Conservation (phyloP, 2,797 vertebrate genomes). For the Heterohyrax brucei region DNA sequence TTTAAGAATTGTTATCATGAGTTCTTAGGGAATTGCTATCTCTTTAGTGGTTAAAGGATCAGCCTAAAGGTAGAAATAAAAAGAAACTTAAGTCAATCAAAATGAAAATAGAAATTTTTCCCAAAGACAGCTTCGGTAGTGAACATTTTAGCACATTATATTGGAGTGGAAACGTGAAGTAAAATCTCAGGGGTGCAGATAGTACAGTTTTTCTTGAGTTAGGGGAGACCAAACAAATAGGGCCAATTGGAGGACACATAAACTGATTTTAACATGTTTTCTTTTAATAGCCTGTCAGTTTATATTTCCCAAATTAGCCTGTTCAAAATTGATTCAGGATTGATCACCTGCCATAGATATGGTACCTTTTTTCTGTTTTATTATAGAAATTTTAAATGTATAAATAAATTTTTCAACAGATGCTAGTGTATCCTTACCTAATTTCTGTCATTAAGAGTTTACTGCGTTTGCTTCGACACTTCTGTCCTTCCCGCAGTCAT, state of each 20-base stretch:
- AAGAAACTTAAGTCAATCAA: constrained; percentile 5
- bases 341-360: background rate
- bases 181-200: background rate
- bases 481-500: background rate
- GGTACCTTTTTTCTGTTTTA: background rate
- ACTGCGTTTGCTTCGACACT: background rate
- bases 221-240: background rate
- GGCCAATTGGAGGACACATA: background rate
- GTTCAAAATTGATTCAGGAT: background rate
- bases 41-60: background rate
- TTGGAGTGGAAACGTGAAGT: background rate
- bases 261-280: background rate
- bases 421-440: background rate
- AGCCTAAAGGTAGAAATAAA: constrained; percentile 27
- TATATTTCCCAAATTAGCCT: background rate
- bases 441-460: constrained; percentile 35
- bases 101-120: constrained; percentile 32
- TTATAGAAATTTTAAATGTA: constrained; percentile 23
- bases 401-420: background rate
- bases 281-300: background rate
- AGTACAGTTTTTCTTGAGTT: background rate
- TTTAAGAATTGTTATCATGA: background rate
- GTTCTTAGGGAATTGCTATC: constrained; percentile 22
- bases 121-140: constrained; percentile 21
- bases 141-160: background rate